Evolutionary conservation across 1,140 invertebrate genomes (phyloP).

Genomic region (Galleria mellonella): DNA sequence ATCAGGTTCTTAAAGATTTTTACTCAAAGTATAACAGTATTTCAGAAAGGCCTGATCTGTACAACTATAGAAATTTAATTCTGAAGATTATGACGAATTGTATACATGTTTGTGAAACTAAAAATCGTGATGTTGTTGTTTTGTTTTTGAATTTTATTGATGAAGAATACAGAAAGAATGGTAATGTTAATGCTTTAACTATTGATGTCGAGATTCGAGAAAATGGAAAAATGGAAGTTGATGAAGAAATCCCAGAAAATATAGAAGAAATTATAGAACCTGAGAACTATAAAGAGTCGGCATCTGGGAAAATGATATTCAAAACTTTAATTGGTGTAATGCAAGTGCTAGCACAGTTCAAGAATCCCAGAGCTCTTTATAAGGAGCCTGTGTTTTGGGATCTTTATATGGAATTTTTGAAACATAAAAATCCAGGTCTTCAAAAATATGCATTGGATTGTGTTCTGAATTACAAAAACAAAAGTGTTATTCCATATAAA

Average conservation of each 20-base stretch:
- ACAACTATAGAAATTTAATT: conserved; percentile 85
- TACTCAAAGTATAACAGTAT: conserved; percentile 59
- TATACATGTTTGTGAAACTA: conserved; percentile 82
- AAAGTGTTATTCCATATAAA: conserved; percentile 83
- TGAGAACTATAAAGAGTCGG: conserved; percentile 50
- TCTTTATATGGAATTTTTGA: conserved; percentile 86
- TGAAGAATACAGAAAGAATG: conserved; percentile 72
- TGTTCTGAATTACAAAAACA: conserved; percentile 88
- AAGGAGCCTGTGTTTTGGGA: conserved; percentile 83
- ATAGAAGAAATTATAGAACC: conserved; percentile 35
- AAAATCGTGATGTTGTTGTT: conserved; percentile 85
- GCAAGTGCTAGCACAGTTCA: conserved; percentile 85
- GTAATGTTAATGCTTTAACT: conserved; percentile 47
- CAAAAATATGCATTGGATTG: conserved; percentile 92
- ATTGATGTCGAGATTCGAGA: conserved; percentile 46
- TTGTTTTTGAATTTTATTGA: conserved; percentile 88
- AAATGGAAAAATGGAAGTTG: conserved; percentile 38
- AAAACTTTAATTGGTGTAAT: conserved; percentile 84
- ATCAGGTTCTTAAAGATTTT: conserved; percentile 37
- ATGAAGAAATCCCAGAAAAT: conserved; percentile 46
- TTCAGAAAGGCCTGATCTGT: conserved; percentile 78
- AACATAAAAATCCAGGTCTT: conserved; percentile 83
- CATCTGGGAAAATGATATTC: conserved; percentile 69
- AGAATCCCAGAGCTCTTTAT: conserved; percentile 86
- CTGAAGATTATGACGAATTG: conserved; percentile 87